Conservation (phyloP, 2,797 vertebrate species). For the Neomorphus geoffroyi region DNA sequence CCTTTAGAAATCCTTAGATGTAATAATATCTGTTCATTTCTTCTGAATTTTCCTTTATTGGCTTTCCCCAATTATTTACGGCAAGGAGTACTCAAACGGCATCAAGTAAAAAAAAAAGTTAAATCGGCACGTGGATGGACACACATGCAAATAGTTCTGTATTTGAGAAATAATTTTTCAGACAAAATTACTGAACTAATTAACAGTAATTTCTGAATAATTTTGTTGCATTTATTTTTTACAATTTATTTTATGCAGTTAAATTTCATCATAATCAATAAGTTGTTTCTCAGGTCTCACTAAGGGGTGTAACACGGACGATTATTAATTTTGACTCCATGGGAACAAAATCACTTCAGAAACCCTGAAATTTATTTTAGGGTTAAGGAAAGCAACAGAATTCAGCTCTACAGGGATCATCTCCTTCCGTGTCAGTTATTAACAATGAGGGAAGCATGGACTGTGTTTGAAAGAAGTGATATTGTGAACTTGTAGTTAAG, state of each 20-base stretch:
- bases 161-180: neutral
- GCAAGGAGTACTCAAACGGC: neutral
- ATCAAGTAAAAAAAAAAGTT: neutral
- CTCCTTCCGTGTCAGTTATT: neutral
- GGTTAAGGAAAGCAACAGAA: neutral
- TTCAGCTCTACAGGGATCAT: neutral
- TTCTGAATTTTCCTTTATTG: neutral
- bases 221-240: neutral
- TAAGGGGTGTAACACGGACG: neutral
- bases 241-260: neutral
- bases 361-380: neutral
- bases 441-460: neutral
- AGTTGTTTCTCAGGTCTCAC: neutral
- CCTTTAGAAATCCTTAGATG: neutral
- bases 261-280: neutral
- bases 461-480: neutral
- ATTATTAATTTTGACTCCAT: neutral
- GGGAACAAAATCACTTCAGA: neutral
- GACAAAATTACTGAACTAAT: neutral
- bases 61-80: conserved; percentile 33
- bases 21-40: neutral
- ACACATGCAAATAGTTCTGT: neutral
- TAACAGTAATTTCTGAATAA: neutral
- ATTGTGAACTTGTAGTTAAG: neutral
- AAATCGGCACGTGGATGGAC: neutral